Conservation (phyloP, 2,797 vertebrate genomes). For the Girardinus metallicus region DNA sequence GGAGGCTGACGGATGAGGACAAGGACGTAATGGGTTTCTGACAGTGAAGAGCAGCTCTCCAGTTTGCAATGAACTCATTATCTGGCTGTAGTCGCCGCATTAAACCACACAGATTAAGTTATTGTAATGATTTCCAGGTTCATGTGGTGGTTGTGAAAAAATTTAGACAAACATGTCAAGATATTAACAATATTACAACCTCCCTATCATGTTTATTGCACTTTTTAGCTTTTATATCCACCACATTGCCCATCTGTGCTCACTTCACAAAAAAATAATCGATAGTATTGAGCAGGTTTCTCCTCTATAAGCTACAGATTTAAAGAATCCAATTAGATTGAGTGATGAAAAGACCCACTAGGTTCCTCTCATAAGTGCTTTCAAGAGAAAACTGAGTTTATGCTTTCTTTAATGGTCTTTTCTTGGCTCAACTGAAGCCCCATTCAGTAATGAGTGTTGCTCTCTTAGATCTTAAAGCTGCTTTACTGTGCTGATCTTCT, state of each 20-base stretch:
- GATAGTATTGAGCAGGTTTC: conserved; percentile 62
- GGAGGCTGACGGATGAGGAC: conserved; percentile 33
- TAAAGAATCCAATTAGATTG: conserved; percentile 77
- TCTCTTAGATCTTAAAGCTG: conserved; percentile 63
- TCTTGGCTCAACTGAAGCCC: conserved; percentile 65
- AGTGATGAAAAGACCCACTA: conserved; percentile 80
- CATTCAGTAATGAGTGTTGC: conserved; percentile 72
- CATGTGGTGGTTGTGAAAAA: background rate
- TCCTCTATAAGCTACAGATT: conserved; percentile 65
- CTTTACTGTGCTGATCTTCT: conserved; percentile 61
- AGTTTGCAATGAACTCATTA: conserved; percentile 52
- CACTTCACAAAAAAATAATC: conserved; percentile 42
- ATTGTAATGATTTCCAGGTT: background rate
- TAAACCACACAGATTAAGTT: conserved; percentile 1
- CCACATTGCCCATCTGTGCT: conserved; percentile 18
- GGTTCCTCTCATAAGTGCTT: conserved; percentile 64
- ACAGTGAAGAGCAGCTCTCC: conserved; percentile 28
- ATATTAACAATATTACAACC: background rate
- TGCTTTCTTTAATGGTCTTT: conserved; percentile 72
- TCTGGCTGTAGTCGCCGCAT: conserved; percentile 9
- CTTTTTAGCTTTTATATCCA: conserved; percentile 35
- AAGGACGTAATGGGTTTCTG: conserved; percentile 35
- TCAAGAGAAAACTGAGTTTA: conserved; percentile 68
- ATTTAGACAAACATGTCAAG: background rate
- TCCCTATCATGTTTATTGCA: conserved; percentile 24